These are phyloP conservation scores for Celastrina argiolus DNA, from an alignment of 2,888 invertebrate genomes.

Conservation along the genomic window DNA sequence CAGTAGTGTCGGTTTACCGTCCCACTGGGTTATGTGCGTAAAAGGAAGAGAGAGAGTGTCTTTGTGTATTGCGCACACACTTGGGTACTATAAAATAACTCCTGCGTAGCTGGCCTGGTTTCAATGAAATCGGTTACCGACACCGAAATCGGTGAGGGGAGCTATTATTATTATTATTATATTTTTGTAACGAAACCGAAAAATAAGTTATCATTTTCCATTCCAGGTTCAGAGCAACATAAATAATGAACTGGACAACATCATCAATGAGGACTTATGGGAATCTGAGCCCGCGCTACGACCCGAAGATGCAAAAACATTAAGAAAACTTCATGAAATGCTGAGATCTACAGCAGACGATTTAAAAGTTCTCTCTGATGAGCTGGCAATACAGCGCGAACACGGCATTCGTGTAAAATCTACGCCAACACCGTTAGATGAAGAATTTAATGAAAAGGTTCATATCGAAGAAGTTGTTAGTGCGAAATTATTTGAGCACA, in stretches of 20 bases:
- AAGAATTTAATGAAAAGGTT: constrained; percentile 69
- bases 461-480: constrained; percentile 70
- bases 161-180: no score
- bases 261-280: constrained; percentile 67
- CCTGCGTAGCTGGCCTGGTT: no score
- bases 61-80: no score
- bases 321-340: constrained; percentile 67
- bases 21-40: no score
- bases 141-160: no score
- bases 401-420: constrained; percentile 55
- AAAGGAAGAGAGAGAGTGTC: no score
- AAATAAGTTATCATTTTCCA: not conserved
- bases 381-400: constrained; percentile 56
- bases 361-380: constrained; percentile 64
- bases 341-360: constrained; percentile 71
- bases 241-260: constrained; percentile 64
- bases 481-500: constrained; percentile 69
- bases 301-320: constrained; percentile 67
- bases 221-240: constrained; percentile 70
- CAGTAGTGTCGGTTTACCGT: no score
- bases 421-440: constrained; percentile 61
- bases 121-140: no score
- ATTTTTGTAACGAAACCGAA: no score
- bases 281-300: constrained; percentile 59
- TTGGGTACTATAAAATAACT: no score